Evolutionary conservation across 2,113 vertebrate species (phyloP).

Genomic region (Urocitellus parryii): DNA sequence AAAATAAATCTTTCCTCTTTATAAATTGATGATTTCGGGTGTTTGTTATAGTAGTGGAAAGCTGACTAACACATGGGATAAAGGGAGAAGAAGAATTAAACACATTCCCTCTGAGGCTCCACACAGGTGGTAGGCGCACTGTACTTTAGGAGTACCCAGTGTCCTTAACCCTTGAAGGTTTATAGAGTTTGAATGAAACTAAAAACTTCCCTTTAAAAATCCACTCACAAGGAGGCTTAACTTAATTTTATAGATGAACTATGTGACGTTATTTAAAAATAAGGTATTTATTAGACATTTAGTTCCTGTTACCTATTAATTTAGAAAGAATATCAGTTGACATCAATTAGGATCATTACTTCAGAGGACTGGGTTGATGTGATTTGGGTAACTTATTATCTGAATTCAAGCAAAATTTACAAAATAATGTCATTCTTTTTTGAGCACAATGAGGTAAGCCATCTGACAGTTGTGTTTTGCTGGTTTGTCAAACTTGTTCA

Average conservation of each 20-base stretch:
- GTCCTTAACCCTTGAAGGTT: not conserved
- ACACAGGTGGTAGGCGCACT: not conserved
- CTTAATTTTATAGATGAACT: not conserved
- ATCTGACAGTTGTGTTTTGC: not conserved
- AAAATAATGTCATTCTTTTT: conserved; percentile 3
- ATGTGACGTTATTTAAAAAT: not conserved
- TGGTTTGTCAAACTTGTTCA: conserved; percentile 5
- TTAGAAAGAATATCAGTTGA: not conserved
- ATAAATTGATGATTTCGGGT: not conserved
- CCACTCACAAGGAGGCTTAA: not conserved
- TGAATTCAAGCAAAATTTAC: conserved; percentile 27
- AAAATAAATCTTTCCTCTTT: not conserved
- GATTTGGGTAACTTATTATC: not conserved
- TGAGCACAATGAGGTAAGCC: not conserved
- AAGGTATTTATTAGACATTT: not conserved
- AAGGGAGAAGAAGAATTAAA: not conserved
- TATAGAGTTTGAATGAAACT: not conserved
- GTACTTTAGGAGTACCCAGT: not conserved
- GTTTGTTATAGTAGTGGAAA: not conserved
- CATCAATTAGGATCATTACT: not conserved
- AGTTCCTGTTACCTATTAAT: not conserved
- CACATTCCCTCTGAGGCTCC: not conserved
- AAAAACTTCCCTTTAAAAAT: conserved; percentile 23
- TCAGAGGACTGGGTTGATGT: not conserved
- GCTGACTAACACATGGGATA: not conserved